These are phyloP conservation scores for Toxotes lorentzi DNA, from an alignment of 2,797 vertebrate species.

Conservation along the genomic window DNA sequence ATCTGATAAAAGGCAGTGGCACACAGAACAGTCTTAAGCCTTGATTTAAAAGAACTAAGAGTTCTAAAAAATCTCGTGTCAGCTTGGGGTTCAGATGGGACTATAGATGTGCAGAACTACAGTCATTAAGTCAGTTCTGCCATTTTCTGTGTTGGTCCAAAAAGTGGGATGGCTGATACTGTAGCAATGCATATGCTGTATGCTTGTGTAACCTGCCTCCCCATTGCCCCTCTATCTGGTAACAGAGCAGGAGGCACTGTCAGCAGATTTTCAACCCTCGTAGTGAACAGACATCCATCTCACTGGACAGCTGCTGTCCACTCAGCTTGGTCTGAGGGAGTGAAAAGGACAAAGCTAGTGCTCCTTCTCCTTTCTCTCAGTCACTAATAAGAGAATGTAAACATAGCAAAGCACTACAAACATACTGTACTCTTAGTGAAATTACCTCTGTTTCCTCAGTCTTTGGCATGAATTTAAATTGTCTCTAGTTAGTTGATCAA, in stretches of 20 bases:
- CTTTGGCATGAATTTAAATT: background rate
- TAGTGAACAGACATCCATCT: constrained; percentile 63
- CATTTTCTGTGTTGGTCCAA: background rate
- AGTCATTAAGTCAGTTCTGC: background rate
- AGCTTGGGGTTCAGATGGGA: background rate
- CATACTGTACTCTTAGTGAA: background rate
- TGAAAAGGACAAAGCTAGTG: constrained; percentile 38
- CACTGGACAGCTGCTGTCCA: constrained; percentile 59
- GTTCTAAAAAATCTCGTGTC: background rate
- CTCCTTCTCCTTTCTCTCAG: background rate
- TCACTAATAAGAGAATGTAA: constrained; percentile 16
- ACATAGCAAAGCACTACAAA: background rate
- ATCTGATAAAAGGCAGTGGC: background rate
- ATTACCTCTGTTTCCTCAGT: background rate
- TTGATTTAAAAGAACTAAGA: background rate
- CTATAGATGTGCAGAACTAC: background rate
- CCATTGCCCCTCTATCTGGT: constrained; percentile 2
- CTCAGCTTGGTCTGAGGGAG: constrained; percentile 49
- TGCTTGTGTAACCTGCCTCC: constrained; percentile 8
- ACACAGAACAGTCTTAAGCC: background rate
- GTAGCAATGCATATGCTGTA: background rate
- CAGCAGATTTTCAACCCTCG: constrained; percentile 58
- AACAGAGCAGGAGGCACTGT: constrained; percentile 25
- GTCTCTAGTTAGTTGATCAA: background rate
- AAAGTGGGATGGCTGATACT: background rate